Base-by-base conservation (phyloP, 2,113 vertebrate genomes). In the Microtus pennsylvanicus region DNA sequence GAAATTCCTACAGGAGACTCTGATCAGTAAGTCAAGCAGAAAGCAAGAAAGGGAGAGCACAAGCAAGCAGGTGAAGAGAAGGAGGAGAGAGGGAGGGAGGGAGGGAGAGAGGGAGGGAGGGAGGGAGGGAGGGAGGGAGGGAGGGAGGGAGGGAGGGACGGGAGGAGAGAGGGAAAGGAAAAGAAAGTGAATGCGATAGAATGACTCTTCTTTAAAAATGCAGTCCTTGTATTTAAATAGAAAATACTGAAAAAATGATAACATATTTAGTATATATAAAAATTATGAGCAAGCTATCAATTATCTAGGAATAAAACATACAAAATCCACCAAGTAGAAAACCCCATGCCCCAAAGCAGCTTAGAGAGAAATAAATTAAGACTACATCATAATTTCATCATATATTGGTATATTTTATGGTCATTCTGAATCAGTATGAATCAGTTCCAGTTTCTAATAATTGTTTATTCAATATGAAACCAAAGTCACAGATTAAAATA, bases 281-380 rank as follows among this genome's bases (percentile, higher is more conserved):
- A 42, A 69, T 16, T 13, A 65, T 69, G 7, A 65, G 88, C 76
- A 87, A 92, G 16, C 65, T 95, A 6, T 5, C 10, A 50, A 63
- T 75, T 94, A 67, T 67, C 5, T 45, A 30, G 65, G 82, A 55
- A 74, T 67, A 92, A 95, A 90, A 94, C 63, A 45, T 35, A 87
- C 16, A 45, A 47, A 94, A 58, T 50, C 90, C 19, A 67, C 11
- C 90, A 76, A 38, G 22, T 10, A 65, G 30, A 55, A 76, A 92
- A 55, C 17, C 42, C 1, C 30, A 90, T 69, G 28, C 21, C 38
- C 88, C 45, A 55, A 3, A 30, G 8, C 9, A 69, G 10, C 14
- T 55, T 45, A 77, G 55, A 22, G 72, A 6, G 13, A 55, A 67
- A 17, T 22, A 63, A 92, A 86, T 26, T 74, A 61, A 86, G 89